A percentile compares a stretch with the other conserved stretches of the same genome.
Conservation (phyloP, 1,140 invertebrate genomes). For the Planococcus citri region DNA sequence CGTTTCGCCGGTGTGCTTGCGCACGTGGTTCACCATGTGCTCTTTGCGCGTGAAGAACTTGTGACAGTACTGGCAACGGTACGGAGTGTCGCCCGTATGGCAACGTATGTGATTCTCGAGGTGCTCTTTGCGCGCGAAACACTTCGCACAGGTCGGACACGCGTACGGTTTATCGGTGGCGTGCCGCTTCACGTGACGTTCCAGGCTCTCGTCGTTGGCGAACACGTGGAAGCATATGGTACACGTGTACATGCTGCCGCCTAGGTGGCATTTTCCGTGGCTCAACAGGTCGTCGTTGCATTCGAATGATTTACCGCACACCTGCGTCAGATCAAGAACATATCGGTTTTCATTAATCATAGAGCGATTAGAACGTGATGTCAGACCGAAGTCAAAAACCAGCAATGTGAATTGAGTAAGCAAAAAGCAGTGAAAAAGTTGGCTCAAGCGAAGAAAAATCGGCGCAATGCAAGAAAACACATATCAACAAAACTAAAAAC, state of each 20-base stretch:
- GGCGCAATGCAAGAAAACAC: too few relatives aligned
- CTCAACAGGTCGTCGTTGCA: slow-evolving; percentile 59
- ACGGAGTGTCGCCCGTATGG: slow-evolving; percentile 63
- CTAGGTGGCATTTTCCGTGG: slow-evolving; percentile 67
- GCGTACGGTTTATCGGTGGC: slow-evolving; percentile 68
- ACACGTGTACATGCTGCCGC: slow-evolving; percentile 59
- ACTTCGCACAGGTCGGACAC: slow-evolving; percentile 70
- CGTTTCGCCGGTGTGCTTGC: slow-evolving; percentile 59
- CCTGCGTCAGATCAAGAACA: slow-evolving; percentile 31
- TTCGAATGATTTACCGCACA: slow-evolving; percentile 66
- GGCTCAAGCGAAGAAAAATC: too few relatives aligned
- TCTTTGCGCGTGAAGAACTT: slow-evolving; percentile 58
- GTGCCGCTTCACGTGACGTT: slow-evolving; percentile 62
- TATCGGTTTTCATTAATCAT: background rate
- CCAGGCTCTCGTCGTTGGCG: slow-evolving; percentile 52
- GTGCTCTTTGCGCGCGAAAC: slow-evolving; percentile 65
- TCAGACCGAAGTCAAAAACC: too few relatives aligned
- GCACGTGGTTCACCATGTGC: slow-evolving; percentile 50
- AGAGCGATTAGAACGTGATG: too few relatives aligned
- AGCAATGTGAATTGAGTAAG: too few relatives aligned
- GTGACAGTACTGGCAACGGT: slow-evolving; percentile 45
- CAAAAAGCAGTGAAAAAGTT: too few relatives aligned
- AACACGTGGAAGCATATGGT: slow-evolving; percentile 60
- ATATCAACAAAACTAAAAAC: too few relatives aligned
- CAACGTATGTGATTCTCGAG: slow-evolving; percentile 62